Evolutionary conservation across 2,888 invertebrate species (phyloP).

Genomic region (Stenurella melanura): DNA sequence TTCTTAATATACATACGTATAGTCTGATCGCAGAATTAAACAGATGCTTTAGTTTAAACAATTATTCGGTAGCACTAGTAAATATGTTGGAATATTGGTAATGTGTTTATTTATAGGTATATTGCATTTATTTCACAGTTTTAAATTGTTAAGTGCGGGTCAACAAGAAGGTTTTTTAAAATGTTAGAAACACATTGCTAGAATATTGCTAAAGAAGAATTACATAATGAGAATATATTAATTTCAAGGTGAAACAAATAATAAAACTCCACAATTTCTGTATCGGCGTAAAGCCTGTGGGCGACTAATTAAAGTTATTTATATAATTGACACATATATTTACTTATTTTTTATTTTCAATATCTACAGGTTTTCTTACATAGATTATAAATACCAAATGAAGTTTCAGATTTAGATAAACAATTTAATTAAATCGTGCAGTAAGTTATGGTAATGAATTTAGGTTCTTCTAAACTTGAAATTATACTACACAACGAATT

Average conservation of each 20-base stretch:
- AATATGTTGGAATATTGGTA: too few relatives aligned
- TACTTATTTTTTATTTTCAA: conserved; percentile 14
- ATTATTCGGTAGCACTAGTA: too few relatives aligned
- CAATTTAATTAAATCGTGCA: neutral
- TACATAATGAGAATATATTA: conserved; percentile 44
- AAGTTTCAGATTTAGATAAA: conserved; percentile 11
- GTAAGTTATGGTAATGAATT: neutral
- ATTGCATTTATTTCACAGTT: neutral
- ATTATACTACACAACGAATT: neutral
- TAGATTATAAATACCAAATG: conserved; percentile 17
- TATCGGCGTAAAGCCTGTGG: conserved; percentile 31
- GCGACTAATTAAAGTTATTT: conserved; percentile 39
- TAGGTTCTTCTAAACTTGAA: neutral
- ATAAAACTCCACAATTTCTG: conserved; percentile 36
- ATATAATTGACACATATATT: conserved; percentile 41
- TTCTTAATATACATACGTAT: neutral
- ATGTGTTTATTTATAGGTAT: too few relatives aligned
- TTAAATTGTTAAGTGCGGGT: neutral
- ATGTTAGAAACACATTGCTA: neutral
- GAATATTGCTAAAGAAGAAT: conserved; percentile 29
- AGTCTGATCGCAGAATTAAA: neutral
- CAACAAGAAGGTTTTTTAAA: neutral
- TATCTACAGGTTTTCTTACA: neutral
- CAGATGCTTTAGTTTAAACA: neutral
- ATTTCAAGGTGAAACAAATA: conserved; percentile 48